Evolutionary conservation across 2,113 vertebrate genomes (phyloP).

Genomic region (Petromus typicus): DNA sequence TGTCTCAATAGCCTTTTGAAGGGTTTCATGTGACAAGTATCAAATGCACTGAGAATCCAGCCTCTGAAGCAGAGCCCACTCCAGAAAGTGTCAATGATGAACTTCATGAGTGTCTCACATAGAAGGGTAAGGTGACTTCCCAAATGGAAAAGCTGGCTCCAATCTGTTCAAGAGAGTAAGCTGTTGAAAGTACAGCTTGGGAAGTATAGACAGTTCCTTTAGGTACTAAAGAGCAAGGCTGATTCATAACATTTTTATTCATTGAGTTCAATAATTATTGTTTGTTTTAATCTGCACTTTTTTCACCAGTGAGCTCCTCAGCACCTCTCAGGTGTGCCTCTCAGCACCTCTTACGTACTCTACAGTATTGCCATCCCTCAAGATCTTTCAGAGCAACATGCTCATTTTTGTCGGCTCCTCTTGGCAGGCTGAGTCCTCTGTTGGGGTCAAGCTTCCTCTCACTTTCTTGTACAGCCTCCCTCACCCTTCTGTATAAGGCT

Average conservation of each 20-base stretch:
- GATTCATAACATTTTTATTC: constrained; percentile 3
- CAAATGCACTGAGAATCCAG: not conserved
- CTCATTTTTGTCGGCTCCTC: not conserved
- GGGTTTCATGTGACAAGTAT: not conserved
- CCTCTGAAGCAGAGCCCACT: not conserved
- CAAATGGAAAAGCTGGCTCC: not conserved
- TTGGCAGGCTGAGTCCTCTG: not conserved
- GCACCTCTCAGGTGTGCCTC: not conserved
- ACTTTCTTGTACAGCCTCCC: not conserved
- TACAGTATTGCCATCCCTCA: rapidly evolving
- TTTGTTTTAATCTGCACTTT: not conserved
- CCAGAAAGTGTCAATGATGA: too few species aligned
- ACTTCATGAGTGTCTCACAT: rapidly evolving
- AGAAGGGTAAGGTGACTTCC: not conserved
- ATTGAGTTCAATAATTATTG: not conserved
- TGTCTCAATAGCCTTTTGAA: not conserved
- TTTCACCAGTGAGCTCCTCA: not conserved
- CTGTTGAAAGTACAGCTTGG: not conserved
- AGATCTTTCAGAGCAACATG: too few species aligned
- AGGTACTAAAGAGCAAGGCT: not conserved
- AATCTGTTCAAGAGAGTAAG: not conserved
- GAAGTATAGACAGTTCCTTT: not conserved
- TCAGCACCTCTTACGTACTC: not conserved
- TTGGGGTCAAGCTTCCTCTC: not conserved
- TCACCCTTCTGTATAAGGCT: not conserved